Evolutionary conservation across 1,140 invertebrate genomes (phyloP).

Genomic region (Bradysia coprophila): DNA sequence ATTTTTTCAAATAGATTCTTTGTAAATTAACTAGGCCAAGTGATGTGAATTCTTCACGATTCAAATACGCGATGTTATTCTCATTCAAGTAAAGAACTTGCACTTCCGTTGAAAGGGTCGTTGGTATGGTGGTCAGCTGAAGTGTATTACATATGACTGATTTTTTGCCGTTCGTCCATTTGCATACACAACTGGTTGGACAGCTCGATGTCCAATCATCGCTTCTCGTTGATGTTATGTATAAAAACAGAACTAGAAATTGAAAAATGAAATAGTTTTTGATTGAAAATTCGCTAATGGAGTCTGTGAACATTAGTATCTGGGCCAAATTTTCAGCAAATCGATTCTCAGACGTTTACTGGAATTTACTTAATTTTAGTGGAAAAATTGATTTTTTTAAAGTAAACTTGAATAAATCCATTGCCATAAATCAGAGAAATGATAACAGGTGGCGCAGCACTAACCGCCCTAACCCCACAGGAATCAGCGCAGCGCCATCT

Average conservation of each 20-base stretch:
- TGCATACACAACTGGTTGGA: conserved; percentile 61
- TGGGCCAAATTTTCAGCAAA: too few species aligned
- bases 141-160: conserved; percentile 63
- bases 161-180: conserved; percentile 77
- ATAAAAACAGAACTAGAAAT: conserved; percentile 6
- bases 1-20: conserved; percentile 54
- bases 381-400: too few species aligned
- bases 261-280: neutral
- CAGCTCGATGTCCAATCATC: conserved; percentile 64
- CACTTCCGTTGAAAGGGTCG: conserved; percentile 55
- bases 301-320: too few species aligned
- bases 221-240: conserved; percentile 26
- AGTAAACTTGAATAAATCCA: too few species aligned
- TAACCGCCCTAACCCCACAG: too few species aligned
- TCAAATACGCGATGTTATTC: conserved; percentile 54
- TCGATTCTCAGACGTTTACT: too few species aligned
- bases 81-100: conserved; percentile 70
- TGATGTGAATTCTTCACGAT: conserved; percentile 60
- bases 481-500: too few species aligned
- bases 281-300: too few species aligned
- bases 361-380: too few species aligned
- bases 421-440: too few species aligned
- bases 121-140: conserved; percentile 53
- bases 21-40: conserved; percentile 68
- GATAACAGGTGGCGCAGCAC: too few species aligned